Evolutionary conservation across 2,797 vertebrate species (phyloP).

Genomic region (Lophotriccus pileatus): DNA sequence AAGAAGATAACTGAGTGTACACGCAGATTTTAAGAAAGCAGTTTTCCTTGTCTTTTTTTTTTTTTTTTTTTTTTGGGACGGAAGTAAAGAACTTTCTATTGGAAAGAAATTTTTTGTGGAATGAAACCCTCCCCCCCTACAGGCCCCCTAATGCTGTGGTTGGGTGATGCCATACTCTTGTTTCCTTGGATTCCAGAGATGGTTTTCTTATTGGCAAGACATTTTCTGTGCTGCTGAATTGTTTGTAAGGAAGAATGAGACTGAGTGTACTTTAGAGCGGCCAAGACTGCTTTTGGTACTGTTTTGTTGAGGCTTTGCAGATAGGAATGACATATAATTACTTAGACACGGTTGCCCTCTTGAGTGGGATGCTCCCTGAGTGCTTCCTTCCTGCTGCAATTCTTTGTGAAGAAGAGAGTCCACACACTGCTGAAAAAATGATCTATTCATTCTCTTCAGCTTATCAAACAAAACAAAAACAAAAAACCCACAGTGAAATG

Average conservation of each 20-base stretch:
- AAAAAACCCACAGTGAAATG: not conserved
- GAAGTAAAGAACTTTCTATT: not conserved
- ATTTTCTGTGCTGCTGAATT: not conserved
- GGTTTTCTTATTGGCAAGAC: not conserved
- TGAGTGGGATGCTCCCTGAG: not conserved
- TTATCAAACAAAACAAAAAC: not conserved
- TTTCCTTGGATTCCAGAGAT: not conserved
- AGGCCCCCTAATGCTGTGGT: fast-evolving
- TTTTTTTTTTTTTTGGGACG: too few relatives aligned
- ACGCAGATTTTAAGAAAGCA: not conserved
- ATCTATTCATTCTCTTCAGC: not conserved
- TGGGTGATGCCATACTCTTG: not conserved
- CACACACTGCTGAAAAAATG: not conserved
- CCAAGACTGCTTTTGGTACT: not conserved
- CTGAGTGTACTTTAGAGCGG: not conserved
- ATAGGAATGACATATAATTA: not conserved
- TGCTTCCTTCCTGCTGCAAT: not conserved
- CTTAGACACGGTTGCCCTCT: not conserved
- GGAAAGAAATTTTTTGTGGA: not conserved
- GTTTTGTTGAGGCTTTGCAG: not conserved
- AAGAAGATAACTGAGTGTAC: not conserved
- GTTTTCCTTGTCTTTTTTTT: not conserved
- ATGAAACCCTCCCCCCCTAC: not conserved
- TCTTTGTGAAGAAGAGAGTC: not conserved
- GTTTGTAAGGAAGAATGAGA: not conserved